Evolutionary conservation across 1,140 invertebrate species (phyloP).

Genomic region (Eurosta solidaginis): DNA sequence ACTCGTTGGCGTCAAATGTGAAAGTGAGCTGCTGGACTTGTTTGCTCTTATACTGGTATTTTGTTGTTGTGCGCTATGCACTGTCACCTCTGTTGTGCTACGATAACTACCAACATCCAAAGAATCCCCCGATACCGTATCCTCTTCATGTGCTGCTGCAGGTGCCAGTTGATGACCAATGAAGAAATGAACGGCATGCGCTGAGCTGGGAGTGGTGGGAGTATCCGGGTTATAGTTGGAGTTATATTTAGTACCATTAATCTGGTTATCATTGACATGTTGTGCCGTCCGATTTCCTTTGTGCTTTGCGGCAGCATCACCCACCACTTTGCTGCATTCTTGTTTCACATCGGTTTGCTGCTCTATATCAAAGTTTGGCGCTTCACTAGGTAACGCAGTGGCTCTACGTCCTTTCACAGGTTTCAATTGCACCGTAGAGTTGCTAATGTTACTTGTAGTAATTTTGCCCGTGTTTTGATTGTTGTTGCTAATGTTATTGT

Average conservation of each 20-base stretch:
- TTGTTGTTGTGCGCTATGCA: not conserved
- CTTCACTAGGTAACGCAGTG: slow-evolving; percentile 50
- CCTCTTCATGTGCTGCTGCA: not conserved
- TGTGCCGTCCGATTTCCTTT: not conserved
- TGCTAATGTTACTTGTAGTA: not conserved
- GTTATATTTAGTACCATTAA: slow-evolving; percentile 34
- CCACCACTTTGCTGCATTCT: not conserved
- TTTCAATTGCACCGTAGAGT: slow-evolving; percentile 38
- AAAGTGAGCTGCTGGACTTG: not conserved
- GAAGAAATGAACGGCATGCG: slow-evolving; percentile 29
- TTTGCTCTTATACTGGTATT: not conserved
- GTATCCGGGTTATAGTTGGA: slow-evolving; percentile 31
- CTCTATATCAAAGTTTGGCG: slow-evolving; percentile 41
- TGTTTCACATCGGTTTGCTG: slow-evolving; percentile 11
- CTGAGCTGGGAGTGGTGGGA: slow-evolving; percentile 35
- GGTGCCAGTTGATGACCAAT: not conserved
- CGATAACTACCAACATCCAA: not conserved
- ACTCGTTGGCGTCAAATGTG: not conserved
- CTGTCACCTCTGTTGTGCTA: slow-evolving; percentile 10
- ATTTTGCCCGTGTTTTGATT: slow-evolving; percentile 17
- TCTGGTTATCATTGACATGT: not conserved
- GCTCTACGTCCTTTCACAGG: slow-evolving; percentile 55
- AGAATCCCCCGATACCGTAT: not conserved
- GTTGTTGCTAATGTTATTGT: slow-evolving; percentile 23
- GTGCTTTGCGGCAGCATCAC: not conserved